Evolutionary conservation across 2,113 vertebrate species (phyloP).

Genomic region (Hydropotes inermis): DNA sequence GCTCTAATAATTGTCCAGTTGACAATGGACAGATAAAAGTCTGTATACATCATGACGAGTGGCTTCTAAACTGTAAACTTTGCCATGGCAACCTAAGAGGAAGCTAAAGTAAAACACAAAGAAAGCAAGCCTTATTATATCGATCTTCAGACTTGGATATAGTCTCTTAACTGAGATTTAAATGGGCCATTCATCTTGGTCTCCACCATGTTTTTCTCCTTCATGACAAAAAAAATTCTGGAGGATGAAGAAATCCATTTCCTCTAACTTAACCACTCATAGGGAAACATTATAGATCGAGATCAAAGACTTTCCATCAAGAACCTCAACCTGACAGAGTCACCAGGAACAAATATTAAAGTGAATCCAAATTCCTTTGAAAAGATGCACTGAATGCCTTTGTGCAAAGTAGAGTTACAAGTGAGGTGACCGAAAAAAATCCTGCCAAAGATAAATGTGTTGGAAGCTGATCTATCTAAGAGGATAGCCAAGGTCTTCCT

Average conservation of each 20-base stretch:
- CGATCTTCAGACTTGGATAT: background rate
- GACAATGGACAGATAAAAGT: background rate
- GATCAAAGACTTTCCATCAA: background rate
- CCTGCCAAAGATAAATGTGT: background rate
- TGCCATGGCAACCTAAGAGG: background rate
- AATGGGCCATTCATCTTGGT: background rate
- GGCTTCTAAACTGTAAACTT: background rate
- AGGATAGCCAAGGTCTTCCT: background rate
- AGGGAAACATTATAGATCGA: background rate
- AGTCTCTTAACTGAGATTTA: background rate
- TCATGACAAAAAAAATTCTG: background rate
- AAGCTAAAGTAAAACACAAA: background rate
- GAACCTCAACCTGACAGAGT: background rate
- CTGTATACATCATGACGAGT: background rate
- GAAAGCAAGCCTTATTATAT: background rate
- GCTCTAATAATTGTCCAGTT: background rate
- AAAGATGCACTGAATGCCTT: background rate
- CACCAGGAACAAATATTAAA: background rate
- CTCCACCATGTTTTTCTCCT: background rate
- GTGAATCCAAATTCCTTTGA: background rate
- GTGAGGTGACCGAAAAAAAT: background rate
- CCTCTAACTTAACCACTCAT: background rate
- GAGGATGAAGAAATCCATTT: background rate
- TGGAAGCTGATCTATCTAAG: background rate
- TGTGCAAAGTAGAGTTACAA: background rate